These are phyloP conservation scores for zebrafish (Danio rerio) DNA, from an alignment of 2,113 vertebrate species.

Conservation along the genomic window GRCz12tu NC_133176.1:28786001-28786500, in stretches of 20 bases:
- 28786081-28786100: slow-evolving; percentile 93
- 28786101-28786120: slow-evolving; percentile 91
- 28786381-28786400: slow-evolving; percentile 26
- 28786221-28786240: slow-evolving; percentile 76
- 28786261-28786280: slow-evolving; percentile 74
- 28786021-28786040: slow-evolving; percentile 99
- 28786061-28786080: slow-evolving; percentile 97
- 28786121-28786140: slow-evolving; percentile 83
- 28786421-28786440: not conserved
- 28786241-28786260: slow-evolving; percentile 72
- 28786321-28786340: slow-evolving; percentile 86
- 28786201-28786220: slow-evolving; percentile 67
- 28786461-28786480: slow-evolving; percentile 55
- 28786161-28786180: slow-evolving; percentile 69
- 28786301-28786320: slow-evolving; percentile 81
- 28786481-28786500: slow-evolving; percentile 75
- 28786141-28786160: slow-evolving; percentile 77
- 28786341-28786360: slow-evolving; percentile 74
- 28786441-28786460: slow-evolving; percentile 15
- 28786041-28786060: slow-evolving; percentile 97
- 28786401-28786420: not conserved
- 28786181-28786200: slow-evolving; percentile 27
- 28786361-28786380: slow-evolving; percentile 72
- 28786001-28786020: slow-evolving; percentile 97
- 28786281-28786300: slow-evolving; percentile 75